Conservation (phyloP, 2,797 vertebrate species). For the Alectoris magna region DNA sequence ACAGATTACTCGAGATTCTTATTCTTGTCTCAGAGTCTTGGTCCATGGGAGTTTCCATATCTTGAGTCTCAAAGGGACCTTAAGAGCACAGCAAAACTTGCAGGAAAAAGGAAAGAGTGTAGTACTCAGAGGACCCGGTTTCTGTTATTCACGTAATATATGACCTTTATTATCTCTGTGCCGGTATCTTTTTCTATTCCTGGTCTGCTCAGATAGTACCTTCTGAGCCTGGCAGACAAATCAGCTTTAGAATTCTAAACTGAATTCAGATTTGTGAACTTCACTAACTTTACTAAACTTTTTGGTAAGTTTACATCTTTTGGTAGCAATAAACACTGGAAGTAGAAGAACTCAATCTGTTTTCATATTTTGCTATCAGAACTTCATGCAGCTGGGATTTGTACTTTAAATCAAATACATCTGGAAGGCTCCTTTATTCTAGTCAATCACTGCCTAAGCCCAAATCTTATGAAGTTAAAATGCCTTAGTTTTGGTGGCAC, state of each 20-base stretch:
- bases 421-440: neutral
- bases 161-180: slow-evolving; percentile 12
- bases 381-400: neutral
- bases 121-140: neutral
- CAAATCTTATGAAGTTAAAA: neutral
- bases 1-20: neutral
- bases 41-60: neutral
- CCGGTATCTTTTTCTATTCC: neutral
- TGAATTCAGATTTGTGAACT: neutral
- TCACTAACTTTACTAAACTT: neutral
- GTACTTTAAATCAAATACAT: neutral
- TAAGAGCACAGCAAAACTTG: slow-evolving; percentile 14
- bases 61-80: slow-evolving; percentile 27
- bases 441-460: neutral
- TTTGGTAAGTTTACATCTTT: neutral
- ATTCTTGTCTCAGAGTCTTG: neutral
- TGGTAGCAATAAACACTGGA: neutral
- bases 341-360: neutral
- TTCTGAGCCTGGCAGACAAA: neutral
- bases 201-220: neutral
- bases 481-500: neutral
- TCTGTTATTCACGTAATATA: neutral
- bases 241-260: neutral
- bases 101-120: neutral
- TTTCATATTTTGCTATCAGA: neutral